A percentile compares a stretch with the other conserved stretches of the same genome.
These are phyloP conservation scores for Cydia amplana DNA, from an alignment of 1,140 invertebrate genomes.

Conservation along the genomic window DNA sequence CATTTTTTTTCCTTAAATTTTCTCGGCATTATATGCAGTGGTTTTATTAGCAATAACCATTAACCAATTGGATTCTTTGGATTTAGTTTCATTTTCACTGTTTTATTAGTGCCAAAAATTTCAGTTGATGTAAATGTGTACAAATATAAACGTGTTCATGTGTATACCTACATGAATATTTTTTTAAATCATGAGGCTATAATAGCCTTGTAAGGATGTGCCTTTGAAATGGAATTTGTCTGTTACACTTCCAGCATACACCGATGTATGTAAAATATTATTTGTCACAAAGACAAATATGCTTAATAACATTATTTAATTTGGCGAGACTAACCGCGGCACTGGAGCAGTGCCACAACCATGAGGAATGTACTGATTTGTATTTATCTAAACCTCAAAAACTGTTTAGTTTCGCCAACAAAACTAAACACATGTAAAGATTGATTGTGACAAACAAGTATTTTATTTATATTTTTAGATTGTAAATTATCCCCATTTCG, in stretches of 20 bases:
- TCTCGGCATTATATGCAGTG: background rate
- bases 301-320: background rate
- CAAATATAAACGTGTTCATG: constrained; percentile 23
- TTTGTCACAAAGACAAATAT: constrained; percentile 44
- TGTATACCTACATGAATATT: constrained; percentile 23
- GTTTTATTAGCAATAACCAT: constrained; percentile 11
- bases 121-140: constrained; percentile 20
- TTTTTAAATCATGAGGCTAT: constrained; percentile 34
- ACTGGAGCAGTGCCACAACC: background rate
- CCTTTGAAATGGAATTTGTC: constrained; percentile 41
- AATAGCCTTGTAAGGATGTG: constrained; percentile 46
- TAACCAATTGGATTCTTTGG: background rate
- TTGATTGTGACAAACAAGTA: constrained; percentile 46
- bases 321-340: background rate
- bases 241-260: constrained; percentile 34
- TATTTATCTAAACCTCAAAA: background rate
- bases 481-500: constrained; percentile 32
- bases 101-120: constrained; percentile 34
- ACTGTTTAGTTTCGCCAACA: background rate
- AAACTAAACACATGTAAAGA: background rate
- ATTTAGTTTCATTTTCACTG: constrained; percentile 15
- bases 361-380: constrained; percentile 18
- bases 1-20: constrained; percentile 46
- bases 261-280: constrained; percentile 48
- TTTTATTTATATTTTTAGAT: constrained; percentile 46